Percentiles rank a stretch among this genome's conserved stretches.
Evolutionary conservation across 2,797 vertebrate species (phyloP).

Genomic region (Galago senegalensis): DNA sequence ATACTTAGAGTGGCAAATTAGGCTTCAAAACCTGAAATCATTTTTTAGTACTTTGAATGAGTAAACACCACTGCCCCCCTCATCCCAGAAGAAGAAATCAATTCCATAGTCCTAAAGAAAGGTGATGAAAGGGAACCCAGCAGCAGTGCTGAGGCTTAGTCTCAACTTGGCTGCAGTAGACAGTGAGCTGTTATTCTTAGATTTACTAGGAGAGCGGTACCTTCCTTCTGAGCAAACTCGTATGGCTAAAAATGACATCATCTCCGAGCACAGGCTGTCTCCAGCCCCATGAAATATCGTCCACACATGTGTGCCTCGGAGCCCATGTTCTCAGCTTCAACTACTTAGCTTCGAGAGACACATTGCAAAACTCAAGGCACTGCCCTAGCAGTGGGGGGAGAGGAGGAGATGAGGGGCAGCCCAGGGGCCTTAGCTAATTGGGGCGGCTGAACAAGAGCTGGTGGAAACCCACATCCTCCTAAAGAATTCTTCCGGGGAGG

Average conservation of each 20-base stretch:
- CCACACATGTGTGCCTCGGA: background rate
- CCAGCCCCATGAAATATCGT: background rate
- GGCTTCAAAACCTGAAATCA: conserved; percentile 48
- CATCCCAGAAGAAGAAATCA: background rate
- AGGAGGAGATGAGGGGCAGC: background rate
- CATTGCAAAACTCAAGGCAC: background rate
- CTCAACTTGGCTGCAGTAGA: background rate
- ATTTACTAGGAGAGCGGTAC: background rate
- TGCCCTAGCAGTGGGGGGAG: background rate
- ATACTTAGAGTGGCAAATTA: background rate
- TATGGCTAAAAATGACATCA: conserved; percentile 59
- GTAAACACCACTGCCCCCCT: background rate
- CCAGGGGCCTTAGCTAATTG: background rate
- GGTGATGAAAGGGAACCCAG: background rate
- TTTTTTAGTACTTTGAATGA: background rate
- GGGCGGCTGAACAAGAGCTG: background rate
- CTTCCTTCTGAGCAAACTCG: background rate
- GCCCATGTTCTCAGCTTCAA: background rate
- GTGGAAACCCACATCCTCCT: background rate
- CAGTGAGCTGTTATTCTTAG: background rate
- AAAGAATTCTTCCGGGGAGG: background rate
- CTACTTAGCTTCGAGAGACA: background rate
- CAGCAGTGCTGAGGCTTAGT: background rate
- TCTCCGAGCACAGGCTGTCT: background rate
- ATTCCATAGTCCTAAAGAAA: background rate